Evolutionary conservation across 2,113 vertebrate species (phyloP).

Genomic region (Grus americana): DNA sequence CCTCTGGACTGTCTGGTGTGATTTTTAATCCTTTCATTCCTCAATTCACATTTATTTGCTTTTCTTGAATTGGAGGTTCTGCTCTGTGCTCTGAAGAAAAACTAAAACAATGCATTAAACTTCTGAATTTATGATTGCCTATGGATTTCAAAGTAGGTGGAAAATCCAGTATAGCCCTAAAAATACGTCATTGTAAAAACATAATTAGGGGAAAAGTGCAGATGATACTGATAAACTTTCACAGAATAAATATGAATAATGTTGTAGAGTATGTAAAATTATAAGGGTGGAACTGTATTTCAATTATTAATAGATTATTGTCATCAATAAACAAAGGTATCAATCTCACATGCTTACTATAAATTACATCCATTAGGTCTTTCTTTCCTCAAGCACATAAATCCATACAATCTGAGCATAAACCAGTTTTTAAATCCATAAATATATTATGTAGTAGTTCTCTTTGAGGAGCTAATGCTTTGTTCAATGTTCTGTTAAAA

Average conservation of each 20-base stretch:
- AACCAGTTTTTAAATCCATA: not conserved
- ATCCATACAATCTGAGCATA: conserved; percentile 15
- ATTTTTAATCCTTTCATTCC: not conserved
- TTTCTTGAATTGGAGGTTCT: not conserved
- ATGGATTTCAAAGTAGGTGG: not conserved
- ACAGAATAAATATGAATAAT: not conserved
- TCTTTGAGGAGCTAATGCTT: conserved; percentile 38
- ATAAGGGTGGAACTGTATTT: conserved; percentile 40
- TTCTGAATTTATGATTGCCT: not conserved
- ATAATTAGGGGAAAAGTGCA: not conserved
- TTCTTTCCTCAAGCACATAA: conserved; percentile 16
- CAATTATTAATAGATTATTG: conserved; percentile 70
- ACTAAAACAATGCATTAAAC: not conserved
- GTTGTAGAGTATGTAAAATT: not conserved
- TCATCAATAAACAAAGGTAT: conserved; percentile 43
- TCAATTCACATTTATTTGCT: not conserved
- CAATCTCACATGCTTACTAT: conserved; percentile 37
- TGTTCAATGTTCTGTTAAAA: conserved; percentile 44
- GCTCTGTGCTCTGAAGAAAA: not conserved
- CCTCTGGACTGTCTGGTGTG: not conserved
- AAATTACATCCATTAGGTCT: conserved; percentile 50
- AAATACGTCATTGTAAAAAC: not conserved
- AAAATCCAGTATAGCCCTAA: not conserved
- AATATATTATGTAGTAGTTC: conserved; percentile 35
- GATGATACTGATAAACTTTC: not conserved